Evolutionary conservation across 2,113 vertebrate species (phyloP).

Genomic region (Fulmarus glacialis): DNA sequence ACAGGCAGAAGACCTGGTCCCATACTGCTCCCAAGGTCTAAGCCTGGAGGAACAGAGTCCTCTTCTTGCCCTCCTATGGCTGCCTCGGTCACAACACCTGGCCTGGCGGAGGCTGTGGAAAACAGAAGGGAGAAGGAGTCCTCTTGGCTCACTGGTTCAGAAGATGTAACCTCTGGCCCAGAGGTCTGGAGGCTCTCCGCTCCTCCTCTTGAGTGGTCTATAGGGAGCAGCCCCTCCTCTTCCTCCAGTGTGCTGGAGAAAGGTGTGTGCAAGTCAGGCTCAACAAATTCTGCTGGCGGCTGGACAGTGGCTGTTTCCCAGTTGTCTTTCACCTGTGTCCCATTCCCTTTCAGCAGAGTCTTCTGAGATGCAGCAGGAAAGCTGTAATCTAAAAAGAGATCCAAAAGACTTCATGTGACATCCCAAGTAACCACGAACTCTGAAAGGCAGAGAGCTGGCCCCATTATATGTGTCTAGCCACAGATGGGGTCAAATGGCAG

Average conservation of each 20-base stretch:
- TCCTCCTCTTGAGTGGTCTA: constrained; percentile 64
- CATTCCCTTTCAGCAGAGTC: constrained; percentile 28
- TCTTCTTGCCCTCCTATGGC: constrained; percentile 48
- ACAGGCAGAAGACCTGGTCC: constrained; percentile 52
- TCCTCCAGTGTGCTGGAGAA: constrained; percentile 65
- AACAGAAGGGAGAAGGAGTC: constrained; percentile 32
- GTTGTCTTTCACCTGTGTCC: constrained; percentile 36
- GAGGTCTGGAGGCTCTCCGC: constrained; percentile 17
- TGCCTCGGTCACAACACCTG: neutral
- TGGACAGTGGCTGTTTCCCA: constrained; percentile 47
- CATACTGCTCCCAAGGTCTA: constrained; percentile 73
- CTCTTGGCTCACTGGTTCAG: constrained; percentile 19
- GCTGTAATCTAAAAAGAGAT: constrained; percentile 73
- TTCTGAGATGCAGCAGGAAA: constrained; percentile 76
- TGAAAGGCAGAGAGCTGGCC: neutral
- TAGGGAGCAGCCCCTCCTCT: constrained; percentile 76
- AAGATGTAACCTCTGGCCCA: neutral
- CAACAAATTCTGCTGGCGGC: constrained; percentile 43
- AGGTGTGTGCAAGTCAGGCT: constrained; percentile 56
- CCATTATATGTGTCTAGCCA: neutral
- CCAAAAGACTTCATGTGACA: neutral
- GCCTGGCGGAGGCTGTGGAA: neutral
- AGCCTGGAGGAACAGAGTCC: constrained; percentile 56
- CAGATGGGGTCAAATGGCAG: neutral
- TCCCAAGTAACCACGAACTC: neutral